These are phyloP conservation scores for Rhizomys pruinosus DNA, from an alignment of 2,113 vertebrate species.

Conservation along the genomic window DNA sequence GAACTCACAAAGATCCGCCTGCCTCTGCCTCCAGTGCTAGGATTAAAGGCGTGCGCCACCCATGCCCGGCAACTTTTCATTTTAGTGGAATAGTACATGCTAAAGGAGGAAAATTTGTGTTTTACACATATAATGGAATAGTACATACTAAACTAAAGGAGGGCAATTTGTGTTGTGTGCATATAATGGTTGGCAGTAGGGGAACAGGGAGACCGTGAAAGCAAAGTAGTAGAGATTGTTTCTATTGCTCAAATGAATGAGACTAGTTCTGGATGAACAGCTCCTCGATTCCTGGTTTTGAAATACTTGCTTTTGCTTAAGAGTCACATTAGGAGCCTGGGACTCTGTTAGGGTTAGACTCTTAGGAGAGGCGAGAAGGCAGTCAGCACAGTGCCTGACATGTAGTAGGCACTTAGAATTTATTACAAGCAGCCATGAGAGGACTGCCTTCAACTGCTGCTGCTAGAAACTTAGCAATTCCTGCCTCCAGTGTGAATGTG, in stretches of 20 bases:
- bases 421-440: not conserved
- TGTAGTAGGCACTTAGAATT: not conserved
- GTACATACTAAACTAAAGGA: constrained; percentile 14
- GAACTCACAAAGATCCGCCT: not conserved
- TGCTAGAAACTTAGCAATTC: not conserved
- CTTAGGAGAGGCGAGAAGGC: not conserved
- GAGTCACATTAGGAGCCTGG: not conserved
- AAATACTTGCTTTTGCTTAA: constrained; percentile 46
- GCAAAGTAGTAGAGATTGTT: not conserved
- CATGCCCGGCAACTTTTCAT: constrained; percentile 17
- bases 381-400: not conserved
- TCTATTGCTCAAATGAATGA: not conserved
- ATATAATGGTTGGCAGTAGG: not conserved
- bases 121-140: no score
- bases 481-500: not conserved
- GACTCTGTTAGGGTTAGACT: not conserved
- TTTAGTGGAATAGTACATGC: not conserved
- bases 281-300: constrained; percentile 23
- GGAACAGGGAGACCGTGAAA: constrained; percentile 1
- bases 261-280: not conserved
- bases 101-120: not conserved
- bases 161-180: not conserved
- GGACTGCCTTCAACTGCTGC: not conserved
- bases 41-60: not conserved
- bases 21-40: not conserved